Conservation (phyloP, 2,888 invertebrate species). For the Torymus auratus region DNA sequence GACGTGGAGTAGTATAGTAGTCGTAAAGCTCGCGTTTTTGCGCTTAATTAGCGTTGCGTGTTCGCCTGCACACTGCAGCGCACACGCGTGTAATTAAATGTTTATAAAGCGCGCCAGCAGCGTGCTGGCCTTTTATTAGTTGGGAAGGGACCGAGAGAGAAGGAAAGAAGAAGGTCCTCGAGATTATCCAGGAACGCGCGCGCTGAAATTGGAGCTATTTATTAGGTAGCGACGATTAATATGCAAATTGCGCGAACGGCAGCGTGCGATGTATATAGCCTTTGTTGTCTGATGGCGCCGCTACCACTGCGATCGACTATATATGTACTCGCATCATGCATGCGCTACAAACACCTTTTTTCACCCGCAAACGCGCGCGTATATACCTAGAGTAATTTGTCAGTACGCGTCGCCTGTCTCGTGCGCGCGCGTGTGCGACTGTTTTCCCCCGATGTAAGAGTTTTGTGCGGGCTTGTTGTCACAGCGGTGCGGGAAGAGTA, state of each 20-base stretch:
- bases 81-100: conserved; percentile 39
- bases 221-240: conserved; percentile 38
- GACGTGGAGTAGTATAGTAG: neutral
- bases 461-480: too few relatives aligned
- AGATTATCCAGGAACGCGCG: conserved; percentile 32
- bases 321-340: too few relatives aligned
- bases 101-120: conserved; percentile 25
- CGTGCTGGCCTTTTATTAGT: conserved; percentile 28
- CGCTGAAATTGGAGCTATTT: conserved; percentile 47
- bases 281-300: too few relatives aligned
- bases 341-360: too few relatives aligned
- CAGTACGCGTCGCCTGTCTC: too few relatives aligned
- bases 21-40: neutral
- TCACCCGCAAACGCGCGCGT: too few relatives aligned
- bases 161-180: neutral
- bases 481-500: too few relatives aligned
- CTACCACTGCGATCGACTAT: too few relatives aligned
- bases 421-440: too few relatives aligned
- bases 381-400: too few relatives aligned
- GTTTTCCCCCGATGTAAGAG: too few relatives aligned
- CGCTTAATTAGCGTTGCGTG: conserved; percentile 42
- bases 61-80: conserved; percentile 9
- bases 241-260: conserved; percentile 39
- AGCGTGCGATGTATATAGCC: too few relatives aligned
- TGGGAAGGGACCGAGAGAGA: neutral